These are phyloP conservation scores for Temnopleurus reevesii DNA, from an alignment of 53 echinoderm and acorn worm genomes.

Conservation along the genomic window DNA sequence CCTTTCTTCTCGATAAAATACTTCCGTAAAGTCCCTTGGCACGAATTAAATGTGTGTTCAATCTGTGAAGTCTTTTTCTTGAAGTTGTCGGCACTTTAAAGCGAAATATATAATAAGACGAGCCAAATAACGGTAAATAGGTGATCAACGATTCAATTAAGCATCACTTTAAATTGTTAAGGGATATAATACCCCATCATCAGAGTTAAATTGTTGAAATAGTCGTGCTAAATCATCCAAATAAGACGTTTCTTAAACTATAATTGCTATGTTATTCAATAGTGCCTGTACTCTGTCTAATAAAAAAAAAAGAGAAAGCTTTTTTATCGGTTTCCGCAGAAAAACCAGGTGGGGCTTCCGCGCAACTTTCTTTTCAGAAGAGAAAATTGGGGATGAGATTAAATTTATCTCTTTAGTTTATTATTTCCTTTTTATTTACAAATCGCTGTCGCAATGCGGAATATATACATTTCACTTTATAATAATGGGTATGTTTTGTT, in stretches of 20 bases:
- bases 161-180: not conserved
- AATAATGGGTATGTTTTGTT: too few relatives aligned
- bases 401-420: too few relatives aligned
- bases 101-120: not conserved
- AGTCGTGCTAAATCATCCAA: not conserved
- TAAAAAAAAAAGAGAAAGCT: not conserved
- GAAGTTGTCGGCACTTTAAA: too few relatives aligned
- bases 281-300: too few relatives aligned
- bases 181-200: not conserved
- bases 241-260: not conserved
- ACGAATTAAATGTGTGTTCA: too few relatives aligned
- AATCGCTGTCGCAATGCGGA: too few relatives aligned
- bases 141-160: constrained; percentile 1
- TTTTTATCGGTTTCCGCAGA: not conserved
- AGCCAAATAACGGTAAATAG: not conserved
- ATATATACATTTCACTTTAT: too few relatives aligned
- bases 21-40: too few relatives aligned
- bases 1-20: too few relatives aligned
- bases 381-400: too few relatives aligned
- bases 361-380: not conserved
- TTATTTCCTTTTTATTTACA: too few relatives aligned
- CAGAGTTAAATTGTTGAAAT: not conserved
- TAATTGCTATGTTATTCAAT: constrained; percentile 4
- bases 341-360: not conserved
- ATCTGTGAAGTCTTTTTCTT: too few relatives aligned